Percentiles rank a stretch among this genome's conserved stretches.
phyloP scores from a whole-genome alignment of 2,113 vertebrate genomes.

The Silurus glanis region DNA sequence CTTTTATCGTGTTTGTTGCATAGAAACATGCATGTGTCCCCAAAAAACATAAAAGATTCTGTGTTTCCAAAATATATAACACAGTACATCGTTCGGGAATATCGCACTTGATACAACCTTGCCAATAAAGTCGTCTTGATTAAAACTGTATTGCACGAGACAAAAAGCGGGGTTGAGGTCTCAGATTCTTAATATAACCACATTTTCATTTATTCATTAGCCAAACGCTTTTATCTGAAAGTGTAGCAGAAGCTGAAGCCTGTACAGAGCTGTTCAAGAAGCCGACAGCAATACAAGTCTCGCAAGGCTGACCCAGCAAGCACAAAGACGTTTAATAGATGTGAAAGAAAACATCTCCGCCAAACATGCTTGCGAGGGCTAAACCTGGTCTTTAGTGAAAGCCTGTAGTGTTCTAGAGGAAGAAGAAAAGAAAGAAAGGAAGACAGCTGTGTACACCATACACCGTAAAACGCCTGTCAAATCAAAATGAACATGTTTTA shows the following conservation, averaged over 20 bases:
- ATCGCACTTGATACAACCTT: background rate
- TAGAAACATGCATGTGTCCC: no score
- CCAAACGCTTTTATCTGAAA: constrained; percentile 11
- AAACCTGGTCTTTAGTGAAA: background rate
- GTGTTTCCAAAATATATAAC: no score
- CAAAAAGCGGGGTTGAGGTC: background rate
- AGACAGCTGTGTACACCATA: background rate
- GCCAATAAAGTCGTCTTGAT: background rate
- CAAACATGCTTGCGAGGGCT: background rate
- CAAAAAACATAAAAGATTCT: no score
- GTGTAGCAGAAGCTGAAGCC: background rate
- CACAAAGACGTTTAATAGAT: constrained; percentile 1
- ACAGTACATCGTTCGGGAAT: background rate
- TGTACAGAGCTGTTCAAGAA: constrained; percentile 3
- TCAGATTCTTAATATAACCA: background rate
- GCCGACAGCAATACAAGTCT: background rate
- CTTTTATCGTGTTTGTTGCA: no score
- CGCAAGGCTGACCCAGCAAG: background rate
- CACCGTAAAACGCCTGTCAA: background rate
- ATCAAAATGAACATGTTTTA: constrained; percentile 10
- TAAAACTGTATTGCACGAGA: background rate
- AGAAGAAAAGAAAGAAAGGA: background rate
- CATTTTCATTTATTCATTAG: constrained; percentile 18
- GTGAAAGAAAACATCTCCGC: background rate
- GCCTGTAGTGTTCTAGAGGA: background rate